Evolutionary conservation across 1,140 invertebrate genomes (phyloP), one percentile per base, ranked within the genome.

Genomic region (Drosophila miranda): DNA sequence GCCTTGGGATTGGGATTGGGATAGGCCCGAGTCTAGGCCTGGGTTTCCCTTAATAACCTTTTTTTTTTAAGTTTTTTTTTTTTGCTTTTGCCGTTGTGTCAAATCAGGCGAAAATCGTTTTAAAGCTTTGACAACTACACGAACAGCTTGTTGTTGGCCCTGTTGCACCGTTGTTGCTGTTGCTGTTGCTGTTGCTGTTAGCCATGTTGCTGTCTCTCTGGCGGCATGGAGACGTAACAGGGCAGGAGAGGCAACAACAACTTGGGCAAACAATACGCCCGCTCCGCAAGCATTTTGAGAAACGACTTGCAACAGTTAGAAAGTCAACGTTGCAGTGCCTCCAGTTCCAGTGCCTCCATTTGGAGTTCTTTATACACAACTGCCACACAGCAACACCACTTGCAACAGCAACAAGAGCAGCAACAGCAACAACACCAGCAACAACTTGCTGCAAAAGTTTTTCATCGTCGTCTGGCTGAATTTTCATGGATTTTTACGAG

Each of bases 91-190:
- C 64, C 76, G 52, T 55, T 87, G 82, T 86, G 81, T 86, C 78
- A 86, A 86, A 87, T 81, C 81, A 86, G 78, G 81, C 70, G 81
- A 86, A 86, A 86, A 86, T 84, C 81, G 81, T 78, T 86, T 86
- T 86, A 86, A 86, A 69, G 64, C 76, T 68, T 84, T 84, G 80
- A 84, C 80, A 84, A 84, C 72, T 66, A 84, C 74, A 72, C 73
- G 54, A 69, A 73, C 71, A 64, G 50, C 62, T 59, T 54, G 9
- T 44, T 43, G 51, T 42, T 48, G 61, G 46, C 59, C 44, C 23
- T 42, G 60, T 21, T 57, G 68, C 48, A 66, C 46, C 63, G 71
- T 16, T 57, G 63, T 57, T 50, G 55, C 50, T 57, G 49, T 60
- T 44, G 52, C 58, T 69, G 57, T 62, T 74, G 76, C 45, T 64